Conservation (phyloP, 2,113 vertebrate species). For the Struthio camelus region DNA sequence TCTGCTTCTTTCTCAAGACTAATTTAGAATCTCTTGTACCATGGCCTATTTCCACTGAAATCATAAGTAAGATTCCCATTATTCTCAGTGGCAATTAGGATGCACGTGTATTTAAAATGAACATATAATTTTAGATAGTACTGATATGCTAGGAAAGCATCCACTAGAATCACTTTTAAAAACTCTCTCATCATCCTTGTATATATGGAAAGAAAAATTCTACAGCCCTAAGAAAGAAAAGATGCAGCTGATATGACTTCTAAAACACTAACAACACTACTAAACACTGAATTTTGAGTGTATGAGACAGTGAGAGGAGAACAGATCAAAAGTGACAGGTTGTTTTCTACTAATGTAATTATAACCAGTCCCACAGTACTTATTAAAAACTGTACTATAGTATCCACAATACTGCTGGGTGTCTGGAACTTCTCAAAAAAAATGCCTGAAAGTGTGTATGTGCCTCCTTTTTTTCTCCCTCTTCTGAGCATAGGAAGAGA, state of each 20-base stretch:
- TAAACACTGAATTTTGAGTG: background rate
- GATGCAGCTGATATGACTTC: background rate
- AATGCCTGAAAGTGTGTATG: background rate
- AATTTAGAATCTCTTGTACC: background rate
- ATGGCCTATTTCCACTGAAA: background rate
- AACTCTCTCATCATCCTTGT: background rate
- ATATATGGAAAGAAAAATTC: background rate
- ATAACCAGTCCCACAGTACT: background rate
- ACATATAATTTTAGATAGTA: background rate
- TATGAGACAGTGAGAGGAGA: background rate
- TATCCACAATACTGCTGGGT: background rate
- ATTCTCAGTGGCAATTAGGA: background rate
- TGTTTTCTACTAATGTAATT: background rate
- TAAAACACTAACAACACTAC: background rate
- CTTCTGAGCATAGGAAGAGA: background rate
- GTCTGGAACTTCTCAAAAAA: background rate
- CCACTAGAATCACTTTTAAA: background rate
- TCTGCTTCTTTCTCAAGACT: background rate
- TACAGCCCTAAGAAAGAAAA: background rate
- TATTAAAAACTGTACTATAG: background rate
- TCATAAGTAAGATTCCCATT: background rate
- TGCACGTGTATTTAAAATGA: background rate
- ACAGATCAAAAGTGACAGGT: background rate
- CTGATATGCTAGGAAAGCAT: background rate
- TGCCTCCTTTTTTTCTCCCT: accelerated